Evolutionary conservation across 2,888 invertebrate species (phyloP).

Genomic region (Adelphocoris suturalis): DNA sequence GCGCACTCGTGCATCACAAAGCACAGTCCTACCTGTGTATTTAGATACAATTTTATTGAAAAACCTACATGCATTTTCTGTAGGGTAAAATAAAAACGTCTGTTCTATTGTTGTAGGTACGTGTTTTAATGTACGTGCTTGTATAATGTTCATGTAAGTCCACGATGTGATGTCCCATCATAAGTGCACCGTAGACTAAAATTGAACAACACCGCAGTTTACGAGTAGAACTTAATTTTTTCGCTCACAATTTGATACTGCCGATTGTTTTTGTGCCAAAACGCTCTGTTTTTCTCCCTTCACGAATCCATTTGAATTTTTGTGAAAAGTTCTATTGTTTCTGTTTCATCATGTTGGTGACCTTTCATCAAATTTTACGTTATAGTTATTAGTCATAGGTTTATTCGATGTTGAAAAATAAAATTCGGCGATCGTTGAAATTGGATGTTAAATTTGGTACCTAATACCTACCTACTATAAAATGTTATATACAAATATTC

Average conservation of each 20-base stretch:
- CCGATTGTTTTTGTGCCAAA: slow-evolving; percentile 41
- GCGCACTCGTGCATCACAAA: too few relatives aligned
- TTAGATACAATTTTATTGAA: too few relatives aligned
- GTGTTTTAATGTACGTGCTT: too few relatives aligned
- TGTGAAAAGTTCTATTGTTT: slow-evolving; percentile 5
- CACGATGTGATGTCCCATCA: too few relatives aligned
- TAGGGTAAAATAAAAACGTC: too few relatives aligned
- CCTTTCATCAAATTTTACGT: slow-evolving; percentile 26
- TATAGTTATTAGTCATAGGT: slow-evolving; percentile 64
- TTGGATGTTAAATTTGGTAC: slow-evolving; percentile 26
- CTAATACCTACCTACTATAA: background rate
- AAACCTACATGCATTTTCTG: too few relatives aligned
- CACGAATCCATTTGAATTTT: slow-evolving; percentile 10
- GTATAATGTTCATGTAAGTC: too few relatives aligned
- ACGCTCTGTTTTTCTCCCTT: slow-evolving; percentile 19
- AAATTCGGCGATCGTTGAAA: slow-evolving; percentile 34
- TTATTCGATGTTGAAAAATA: slow-evolving; percentile 64
- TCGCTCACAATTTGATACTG: background rate
- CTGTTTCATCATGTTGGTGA: background rate
- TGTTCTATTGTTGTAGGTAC: too few relatives aligned
- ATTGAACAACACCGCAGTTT: too few relatives aligned
- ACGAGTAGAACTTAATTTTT: too few relatives aligned
- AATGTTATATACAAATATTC: slow-evolving; percentile 45
- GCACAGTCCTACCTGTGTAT: too few relatives aligned
- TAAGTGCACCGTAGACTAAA: too few relatives aligned